Percentiles rank a stretch among this genome's conserved stretches.
These are phyloP conservation scores for Diploscapter pachys DNA, from an alignment of 1,140 invertebrate genomes.

Conservation along the genomic window DNA sequence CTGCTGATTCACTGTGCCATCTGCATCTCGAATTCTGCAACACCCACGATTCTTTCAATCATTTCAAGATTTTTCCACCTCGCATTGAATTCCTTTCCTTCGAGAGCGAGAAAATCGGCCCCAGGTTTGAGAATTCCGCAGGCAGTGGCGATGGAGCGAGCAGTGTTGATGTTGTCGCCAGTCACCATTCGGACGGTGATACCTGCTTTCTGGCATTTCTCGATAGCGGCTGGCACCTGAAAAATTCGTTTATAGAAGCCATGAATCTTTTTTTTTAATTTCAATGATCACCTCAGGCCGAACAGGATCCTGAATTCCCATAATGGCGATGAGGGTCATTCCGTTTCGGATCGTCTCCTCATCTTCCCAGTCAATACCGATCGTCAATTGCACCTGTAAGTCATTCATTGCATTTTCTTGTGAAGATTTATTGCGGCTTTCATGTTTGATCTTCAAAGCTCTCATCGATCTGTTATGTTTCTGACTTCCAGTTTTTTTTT, in stretches of 20 bases:
- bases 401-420: conserved; percentile 19
- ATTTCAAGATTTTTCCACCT: conserved; percentile 63
- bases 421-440: neutral
- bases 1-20: conserved; percentile 52
- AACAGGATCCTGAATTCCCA: conserved; percentile 60
- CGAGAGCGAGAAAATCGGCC: conserved; percentile 79
- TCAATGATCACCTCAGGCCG: conserved; percentile 35
- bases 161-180: conserved; percentile 59
- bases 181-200: conserved; percentile 60
- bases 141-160: conserved; percentile 57
- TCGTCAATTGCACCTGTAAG: conserved; percentile 6
- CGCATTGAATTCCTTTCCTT: conserved; percentile 96
- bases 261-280: neutral
- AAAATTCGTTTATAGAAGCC: neutral
- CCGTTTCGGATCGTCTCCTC: conserved; percentile 52
- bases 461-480: no score
- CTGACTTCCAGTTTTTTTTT: no score
- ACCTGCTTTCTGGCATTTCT: conserved; percentile 59
- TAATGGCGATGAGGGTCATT: conserved; percentile 55
- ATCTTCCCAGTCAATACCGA: conserved; percentile 58
- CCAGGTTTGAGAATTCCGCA: conserved; percentile 58
- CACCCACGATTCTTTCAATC: conserved; percentile 58
- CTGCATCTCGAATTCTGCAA: conserved; percentile 77
- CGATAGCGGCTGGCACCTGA: conserved; percentile 54
- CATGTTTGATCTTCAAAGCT: neutral